Evolutionary conservation across 1,140 invertebrate species (phyloP).

Genomic region (Heliothis virescens): DNA sequence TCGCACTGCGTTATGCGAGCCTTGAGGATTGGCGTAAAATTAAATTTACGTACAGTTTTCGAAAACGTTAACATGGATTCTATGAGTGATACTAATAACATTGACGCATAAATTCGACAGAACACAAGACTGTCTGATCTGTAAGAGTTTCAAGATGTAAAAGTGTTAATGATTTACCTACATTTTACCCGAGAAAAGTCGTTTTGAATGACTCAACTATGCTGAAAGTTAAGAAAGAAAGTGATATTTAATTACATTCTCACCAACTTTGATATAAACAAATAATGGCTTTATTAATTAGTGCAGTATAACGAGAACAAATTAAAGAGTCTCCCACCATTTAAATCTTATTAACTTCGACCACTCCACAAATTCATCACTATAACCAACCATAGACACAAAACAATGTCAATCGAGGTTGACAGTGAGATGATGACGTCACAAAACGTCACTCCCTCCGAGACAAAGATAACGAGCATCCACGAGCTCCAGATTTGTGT

Average conservation of each 20-base stretch:
- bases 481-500: slow-evolving; percentile 64
- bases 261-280: no score
- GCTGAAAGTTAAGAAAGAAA: no score
- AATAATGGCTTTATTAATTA: no score
- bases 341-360: not conserved
- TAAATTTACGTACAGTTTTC: not conserved
- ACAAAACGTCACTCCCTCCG: slow-evolving; percentile 60
- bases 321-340: not conserved
- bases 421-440: slow-evolving; percentile 68
- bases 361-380: not conserved
- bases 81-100: no score
- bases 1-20: not conserved
- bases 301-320: not conserved
- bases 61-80: no score
- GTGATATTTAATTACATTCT: no score
- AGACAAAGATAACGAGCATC: slow-evolving; percentile 68
- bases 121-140: no score
- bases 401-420: slow-evolving; percentile 68
- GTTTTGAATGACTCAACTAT: no score
- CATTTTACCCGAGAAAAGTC: no score
- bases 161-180: no score
- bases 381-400: slow-evolving; percentile 26
- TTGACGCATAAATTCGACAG: no score
- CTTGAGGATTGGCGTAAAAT: not conserved
- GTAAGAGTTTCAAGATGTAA: no score